Base-by-base conservation (phyloP, 2,113 vertebrate species). In the Ovibos moschatus region DNA sequence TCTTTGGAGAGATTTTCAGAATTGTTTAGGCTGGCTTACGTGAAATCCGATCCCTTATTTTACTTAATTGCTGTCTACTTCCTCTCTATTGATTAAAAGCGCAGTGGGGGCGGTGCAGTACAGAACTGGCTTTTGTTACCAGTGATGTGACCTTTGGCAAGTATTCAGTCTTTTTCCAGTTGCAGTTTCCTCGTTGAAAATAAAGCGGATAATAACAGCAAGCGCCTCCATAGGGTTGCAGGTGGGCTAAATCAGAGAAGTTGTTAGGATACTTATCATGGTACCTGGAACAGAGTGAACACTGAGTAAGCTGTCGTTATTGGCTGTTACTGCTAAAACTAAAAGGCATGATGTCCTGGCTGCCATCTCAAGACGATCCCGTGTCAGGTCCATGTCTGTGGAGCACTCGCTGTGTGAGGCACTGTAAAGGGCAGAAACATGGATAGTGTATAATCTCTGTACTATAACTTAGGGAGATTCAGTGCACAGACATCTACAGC, bases 401-500 rank as follows among this genome's bases (percentile, higher is more conserved):
- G 64, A 7, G 33, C 25, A 0, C 51, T 30, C 2, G 2, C 47
- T 15, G 17, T 23, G 28, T 76, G 43, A 55, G 50, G 58, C 13
- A 2, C 30, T 19, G 27, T 40, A 4, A 50, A 43, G 47, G 82
- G 53, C 5, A 11, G 64, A n/a, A 47, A 4, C 57, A 3, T 3
- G 23, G 28, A 2, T 9, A 9, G 43, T 28, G 5, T 25, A 1
- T 36, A 21, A n/a, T 45, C 45, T 30, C 51, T 19, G 0, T 36
- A 0, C 28, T 36, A 5, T 23, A 21, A 36, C 19, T 28, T 51
- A 40, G 58, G 51, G 50, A 36, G 74, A 6, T 25, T 12, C 47
- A 2, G 30, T 36, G 40, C 27, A 4, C n/a, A 36, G 1, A 25
- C 15, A 6, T 6, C 47, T 7, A 74, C 21, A 3, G 4, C 1